Evolutionary conservation across 2,888 invertebrate genomes (phyloP), one percentile per base, ranked within the genome.

Genomic region (Bembecia ichneumoniformis): DNA sequence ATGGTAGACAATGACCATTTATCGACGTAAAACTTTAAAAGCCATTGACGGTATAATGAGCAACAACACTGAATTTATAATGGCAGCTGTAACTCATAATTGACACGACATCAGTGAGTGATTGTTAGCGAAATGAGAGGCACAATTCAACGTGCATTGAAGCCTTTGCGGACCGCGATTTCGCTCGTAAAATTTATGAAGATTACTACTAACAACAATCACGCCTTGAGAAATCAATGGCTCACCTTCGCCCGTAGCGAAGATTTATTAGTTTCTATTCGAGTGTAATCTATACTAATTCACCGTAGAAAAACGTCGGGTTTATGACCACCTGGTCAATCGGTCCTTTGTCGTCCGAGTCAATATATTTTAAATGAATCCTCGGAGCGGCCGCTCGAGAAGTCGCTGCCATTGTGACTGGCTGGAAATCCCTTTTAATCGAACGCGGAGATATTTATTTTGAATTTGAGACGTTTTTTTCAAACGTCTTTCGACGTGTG

Each of bases 331-430:
- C 58, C 70, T 75, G 76, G 77, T 82, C 83, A 82, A 82, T 81
- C 68, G 74, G 52, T 53, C 64, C 74, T 77, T 86, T 84, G 83
- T 84, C 66, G 71, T 56, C 59, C 59, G 64, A 51, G 70, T 86
- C 84, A 82, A 87, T 84, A 84, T 86, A 84, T 84, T 83, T 84
- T 77, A 83, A 86, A 84, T 82, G 81, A 83, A 75, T 79, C 66
- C 66, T 68, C 66, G 69, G 72, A 69, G 64, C 76, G 73, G 69
- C 70, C 74, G 61, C 72, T 74, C 72, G 63, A 63, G 70, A 59
- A 66, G 74, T 67, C 69, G 74, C 56, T 66, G 58, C 77, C 63
- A 75, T 84, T 83, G 83, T 83, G 79, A 80, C 73, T 74, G 79
- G 64, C 71, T 67, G 69, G 66, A 64, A 72, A 68, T 67, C 75